Base-by-base conservation (phyloP, 2,797 vertebrate genomes). In the Ambastaia sidthimunki region DNA sequence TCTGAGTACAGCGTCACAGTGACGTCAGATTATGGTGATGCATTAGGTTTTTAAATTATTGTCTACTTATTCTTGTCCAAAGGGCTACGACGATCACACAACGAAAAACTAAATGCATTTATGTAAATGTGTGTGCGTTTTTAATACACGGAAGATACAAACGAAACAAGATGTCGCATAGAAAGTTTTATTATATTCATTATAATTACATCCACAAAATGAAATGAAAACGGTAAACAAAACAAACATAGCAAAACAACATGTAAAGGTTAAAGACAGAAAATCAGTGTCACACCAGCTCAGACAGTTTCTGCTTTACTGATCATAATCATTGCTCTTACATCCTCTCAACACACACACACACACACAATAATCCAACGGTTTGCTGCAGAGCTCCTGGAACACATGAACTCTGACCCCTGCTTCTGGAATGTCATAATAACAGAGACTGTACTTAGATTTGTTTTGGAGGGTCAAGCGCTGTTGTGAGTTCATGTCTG, bases 361-460 rank as follows among this genome's bases (percentile, higher is more conserved):
- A 28, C 44, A 70, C 67, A 7, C 21, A 25, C 4, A 12, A 28
- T 2, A 28, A 28, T 28, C 28, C n/a, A n/a, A n/a, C n/a, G 37
- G 31, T 18, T 25, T 16, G 60, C 25, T 28, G 25, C 28, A 63
- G 60, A 50, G 67, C 67, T 50, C 41, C 85, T 19, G 15, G 54
- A 52, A 87, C 67, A 80, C 88, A 88, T 86, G 80, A 84, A 78
- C 66, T 82, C 91, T 81, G 87, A 90, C 89, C 90, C 88, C 86
- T 83, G 93, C 90, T 90, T 93, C 93, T 96, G 97, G 97, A 98
- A 98, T 98, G 96, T 96, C 93, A 92, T 93, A 89, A 92, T 93
- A 89, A 91, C 89, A 87, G 92, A 66, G 54, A 54, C 37, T 44
- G n/a, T 41, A 19, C 48, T 41, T 48, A 37, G 48, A 41, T 37